Base-by-base conservation (phyloP, 2,113 vertebrate genomes). In the Atractosteus spatula region DNA sequence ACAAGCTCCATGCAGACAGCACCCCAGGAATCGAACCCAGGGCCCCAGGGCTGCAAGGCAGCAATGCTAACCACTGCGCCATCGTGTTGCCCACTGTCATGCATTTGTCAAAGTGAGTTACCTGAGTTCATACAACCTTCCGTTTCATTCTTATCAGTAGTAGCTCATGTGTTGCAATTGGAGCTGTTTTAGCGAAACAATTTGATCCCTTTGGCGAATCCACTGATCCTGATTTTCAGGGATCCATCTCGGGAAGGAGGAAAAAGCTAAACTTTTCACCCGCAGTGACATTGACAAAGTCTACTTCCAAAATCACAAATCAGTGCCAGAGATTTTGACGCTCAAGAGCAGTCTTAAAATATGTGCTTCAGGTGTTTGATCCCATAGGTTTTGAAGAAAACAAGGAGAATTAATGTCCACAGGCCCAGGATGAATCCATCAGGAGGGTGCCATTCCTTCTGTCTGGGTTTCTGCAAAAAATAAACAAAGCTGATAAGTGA, bases 301-400 rank as follows among this genome's bases (percentile, higher is more conserved):
- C 43, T 51, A n/a, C 12, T 54, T n/a, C 45, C n/a, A 0, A 54
- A 2, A 66, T 51, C 8, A 51, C 8, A 68, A 44, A 51, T 68
- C 66, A 54, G 14, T 5, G 70, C 62, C 55, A 54, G 71, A n/a
- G 17, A 62, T 42, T 56, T 51, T 72, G 62, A 74, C 8, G 4
- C 65, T 54, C 3, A 3, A 63, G 66, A 0, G 13, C 42, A 16
- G 62, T 3, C 75, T 94, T 90, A 99, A 86, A 99, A 97, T 83
- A 99, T 89, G 78, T 98, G 95, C 75, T 98, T 98, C 91, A 99
- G 97, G 79, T 99, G 97, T 81, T 97, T 98, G 82, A 97, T 89
- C 77, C 97, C 97, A 0, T 99, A 99, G 3, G 95, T 95, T 90
- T 96, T 94, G 82, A 99, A 99, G 90, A 99, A 99, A 78, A 99